phyloP scores from a whole-genome alignment of 2,113 vertebrate species.

The Sapajus apella region DNA sequence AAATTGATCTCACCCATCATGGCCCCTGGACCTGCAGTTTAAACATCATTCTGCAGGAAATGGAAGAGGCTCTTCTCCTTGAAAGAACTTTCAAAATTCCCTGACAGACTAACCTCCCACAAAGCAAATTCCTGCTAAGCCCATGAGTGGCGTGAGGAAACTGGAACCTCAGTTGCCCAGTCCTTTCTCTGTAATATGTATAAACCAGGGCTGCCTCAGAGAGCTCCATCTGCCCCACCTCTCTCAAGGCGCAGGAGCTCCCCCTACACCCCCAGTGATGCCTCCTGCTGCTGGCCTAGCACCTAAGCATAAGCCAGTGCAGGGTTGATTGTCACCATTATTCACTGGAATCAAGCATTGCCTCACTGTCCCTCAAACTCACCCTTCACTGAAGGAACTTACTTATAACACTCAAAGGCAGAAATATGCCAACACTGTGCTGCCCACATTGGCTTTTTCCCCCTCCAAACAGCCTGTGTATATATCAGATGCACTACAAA shows the following conservation, averaged over 20 bases:
- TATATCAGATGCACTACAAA: not conserved
- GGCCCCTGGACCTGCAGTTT: not conserved
- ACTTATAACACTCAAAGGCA: not conserved
- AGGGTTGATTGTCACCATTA: no score
- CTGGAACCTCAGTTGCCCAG: not conserved
- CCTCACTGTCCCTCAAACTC: no score
- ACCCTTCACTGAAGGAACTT: not conserved
- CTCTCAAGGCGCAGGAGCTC: no score
- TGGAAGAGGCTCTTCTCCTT: not conserved
- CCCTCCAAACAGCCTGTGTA: not conserved
- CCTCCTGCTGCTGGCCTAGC: not conserved
- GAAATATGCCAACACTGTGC: not conserved
- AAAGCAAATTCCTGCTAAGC: not conserved
- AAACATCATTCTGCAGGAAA: not conserved
- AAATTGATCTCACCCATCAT: not conserved
- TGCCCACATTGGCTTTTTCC: not conserved
- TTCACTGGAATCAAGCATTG: not conserved
- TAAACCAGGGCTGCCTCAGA: not conserved
- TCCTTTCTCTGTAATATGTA: not conserved
- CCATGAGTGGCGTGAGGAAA: not conserved
- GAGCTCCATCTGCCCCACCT: not conserved
- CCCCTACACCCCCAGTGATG: rapidly evolving
- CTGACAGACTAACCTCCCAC: not conserved
- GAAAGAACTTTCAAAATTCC: not conserved
- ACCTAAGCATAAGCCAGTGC: rapidly evolving